Base-by-base conservation (phyloP, 2,797 vertebrate genomes). In the Furcifer pardalis region DNA sequence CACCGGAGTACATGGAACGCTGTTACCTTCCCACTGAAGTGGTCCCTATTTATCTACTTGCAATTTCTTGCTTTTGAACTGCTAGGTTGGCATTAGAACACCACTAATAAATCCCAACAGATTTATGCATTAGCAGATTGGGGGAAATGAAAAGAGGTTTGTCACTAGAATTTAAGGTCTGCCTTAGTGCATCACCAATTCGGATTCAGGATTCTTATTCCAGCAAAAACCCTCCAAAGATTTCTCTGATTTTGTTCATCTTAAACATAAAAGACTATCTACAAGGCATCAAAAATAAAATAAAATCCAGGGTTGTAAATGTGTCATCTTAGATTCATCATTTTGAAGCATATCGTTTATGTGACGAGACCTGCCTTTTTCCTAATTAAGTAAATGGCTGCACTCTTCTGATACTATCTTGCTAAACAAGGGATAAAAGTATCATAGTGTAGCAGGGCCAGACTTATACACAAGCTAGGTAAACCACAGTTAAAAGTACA, bases 361-460 rank as follows among this genome's bases (percentile, higher is more conserved):
- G 32, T 72, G 32, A 81, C 21, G 42, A 72, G 42, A 82, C 63
- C 77, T 90, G 66, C 21, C 32, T 12, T 63, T 44, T n/a, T 89
- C 68, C 30, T 40, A 52, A 81, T 62, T 80, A 40, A 37, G 13
- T 86, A 32, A 59, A 44, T 25, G 85, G 19, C 69, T 74, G 79
- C 75, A 88, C 40, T 35, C 91, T 0, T 0, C 77, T 75, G 40
- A 69, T 90, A 89, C 89, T 65, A 71, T 52, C 75, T 81, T 77
- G 73, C 44, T 66, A 90, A 81, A 63, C 75, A 86, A 81, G 63
- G 83, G 63, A 42, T 42, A 23, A 72, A 72, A 44, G 44, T 87
- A 23, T 27, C 27, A 65, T 23, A 65, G n/a, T 56, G 52, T 19
- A 5, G 52, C 19, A 56, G 52, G 52, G 52, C 19, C 52, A 56